Percentiles rank a stretch among this genome's conserved stretches.
Evolutionary conservation across 2,797 vertebrate genomes (phyloP).

Genomic region (Petrocephalus sullivani): DNA sequence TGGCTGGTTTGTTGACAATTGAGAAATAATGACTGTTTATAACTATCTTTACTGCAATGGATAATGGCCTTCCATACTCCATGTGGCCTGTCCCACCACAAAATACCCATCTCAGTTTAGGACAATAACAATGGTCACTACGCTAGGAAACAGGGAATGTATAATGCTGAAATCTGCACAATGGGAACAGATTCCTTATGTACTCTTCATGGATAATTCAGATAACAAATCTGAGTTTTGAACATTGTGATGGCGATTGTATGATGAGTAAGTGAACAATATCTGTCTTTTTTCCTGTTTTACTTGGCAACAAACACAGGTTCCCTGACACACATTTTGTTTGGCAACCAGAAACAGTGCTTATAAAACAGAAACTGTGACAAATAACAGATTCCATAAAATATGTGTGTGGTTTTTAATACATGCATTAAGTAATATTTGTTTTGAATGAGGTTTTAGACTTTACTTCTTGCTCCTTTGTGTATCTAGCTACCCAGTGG

Average conservation of each 20-base stretch:
- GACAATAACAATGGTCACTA: background rate
- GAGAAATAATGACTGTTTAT: constrained; percentile 2
- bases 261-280: background rate
- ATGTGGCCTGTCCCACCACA: background rate
- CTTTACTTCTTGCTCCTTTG: background rate
- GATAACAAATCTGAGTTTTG: background rate
- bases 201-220: background rate
- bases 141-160: background rate
- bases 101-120: background rate
- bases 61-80: background rate
- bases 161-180: background rate
- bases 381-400: background rate
- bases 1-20: background rate
- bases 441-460: background rate
- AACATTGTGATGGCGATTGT: background rate
- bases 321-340: background rate
- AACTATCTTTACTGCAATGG: background rate
- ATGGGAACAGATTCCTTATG: background rate
- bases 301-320: background rate
- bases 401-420: too few relatives aligned
- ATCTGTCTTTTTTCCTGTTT: background rate
- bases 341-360: background rate
- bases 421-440: background rate
- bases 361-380: background rate
- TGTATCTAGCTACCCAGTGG: background rate